phyloP scores from a whole-genome alignment of 2,888 invertebrate genomes.

The Cantharis rufa region DNA sequence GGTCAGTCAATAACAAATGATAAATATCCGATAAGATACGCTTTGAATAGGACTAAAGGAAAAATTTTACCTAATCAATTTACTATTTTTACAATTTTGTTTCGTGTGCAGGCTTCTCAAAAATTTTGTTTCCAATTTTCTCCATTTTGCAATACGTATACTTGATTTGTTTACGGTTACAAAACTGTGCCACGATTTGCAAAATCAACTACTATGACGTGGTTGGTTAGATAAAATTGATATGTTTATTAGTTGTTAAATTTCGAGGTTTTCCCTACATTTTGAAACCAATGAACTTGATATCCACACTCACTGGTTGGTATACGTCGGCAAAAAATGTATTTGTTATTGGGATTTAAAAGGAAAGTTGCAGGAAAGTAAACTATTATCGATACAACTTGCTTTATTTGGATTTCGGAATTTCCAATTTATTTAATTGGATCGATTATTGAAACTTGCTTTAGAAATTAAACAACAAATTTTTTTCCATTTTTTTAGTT shows the following conservation, averaged over 20 bases:
- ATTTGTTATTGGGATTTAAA: no score
- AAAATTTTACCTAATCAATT: background rate
- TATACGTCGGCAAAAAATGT: background rate
- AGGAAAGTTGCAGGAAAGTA: no score
- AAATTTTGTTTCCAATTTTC: background rate
- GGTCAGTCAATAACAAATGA: background rate
- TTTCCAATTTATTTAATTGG: no score
- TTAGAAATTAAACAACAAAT: no score
- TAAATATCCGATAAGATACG: background rate
- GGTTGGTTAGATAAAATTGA: background rate
- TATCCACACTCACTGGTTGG: background rate
- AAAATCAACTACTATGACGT: background rate
- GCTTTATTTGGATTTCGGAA: no score
- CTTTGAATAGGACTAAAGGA: background rate
- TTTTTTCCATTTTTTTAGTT: no score
- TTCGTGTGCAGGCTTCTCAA: background rate
- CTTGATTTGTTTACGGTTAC: background rate
- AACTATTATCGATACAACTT: no score
- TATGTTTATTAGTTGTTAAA: background rate
- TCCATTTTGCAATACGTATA: background rate
- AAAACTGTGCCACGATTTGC: background rate
- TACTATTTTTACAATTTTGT: background rate
- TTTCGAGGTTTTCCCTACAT: background rate
- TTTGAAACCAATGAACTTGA: background rate
- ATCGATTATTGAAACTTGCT: no score